phyloP scores from a whole-genome alignment of 2,888 invertebrate species.

The Netelia fuscicornis region DNA sequence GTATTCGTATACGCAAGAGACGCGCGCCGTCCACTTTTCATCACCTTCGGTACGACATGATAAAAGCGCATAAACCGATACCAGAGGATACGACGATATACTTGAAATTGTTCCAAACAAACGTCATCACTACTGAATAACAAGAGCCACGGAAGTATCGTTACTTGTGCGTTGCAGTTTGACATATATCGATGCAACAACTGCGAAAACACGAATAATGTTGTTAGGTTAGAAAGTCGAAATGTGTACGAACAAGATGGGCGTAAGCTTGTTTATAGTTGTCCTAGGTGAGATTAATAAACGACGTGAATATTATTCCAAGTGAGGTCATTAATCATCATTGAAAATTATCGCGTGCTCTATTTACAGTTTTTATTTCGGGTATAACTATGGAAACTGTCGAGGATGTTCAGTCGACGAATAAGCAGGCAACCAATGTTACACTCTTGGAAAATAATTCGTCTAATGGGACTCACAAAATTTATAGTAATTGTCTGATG shows the following conservation, averaged over 20 bases:
- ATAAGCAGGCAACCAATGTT: slow-evolving; percentile 27
- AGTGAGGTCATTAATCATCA: slow-evolving; percentile 39
- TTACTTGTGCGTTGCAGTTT: not conserved
- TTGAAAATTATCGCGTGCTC: not conserved
- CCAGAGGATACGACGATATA: too few species aligned
- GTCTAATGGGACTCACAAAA: slow-evolving; percentile 58
- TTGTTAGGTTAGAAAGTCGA: slow-evolving; percentile 31
- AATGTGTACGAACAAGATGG: slow-evolving; percentile 28
- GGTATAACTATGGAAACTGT: slow-evolving; percentile 9
- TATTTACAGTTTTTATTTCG: slow-evolving; percentile 13
- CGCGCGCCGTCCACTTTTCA: too few species aligned
- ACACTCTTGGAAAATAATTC: slow-evolving; percentile 53
- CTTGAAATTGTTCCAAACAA: too few species aligned
- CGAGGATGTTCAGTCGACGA: not conserved
- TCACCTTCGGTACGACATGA: too few species aligned
- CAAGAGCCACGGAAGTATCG: not conserved
- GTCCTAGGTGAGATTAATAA: slow-evolving; percentile 66
- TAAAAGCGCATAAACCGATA: too few species aligned
- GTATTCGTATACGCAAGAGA: too few species aligned
- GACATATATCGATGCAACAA: not conserved
- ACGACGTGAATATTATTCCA: not conserved
- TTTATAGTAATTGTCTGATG: slow-evolving; percentile 75
- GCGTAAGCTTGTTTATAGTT: slow-evolving; percentile 65
- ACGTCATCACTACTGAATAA: too few species aligned
- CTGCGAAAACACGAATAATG: not conserved